Evolutionary conservation across 1,140 invertebrate genomes (phyloP).

Genomic region (Pachypsylla venusta): DNA sequence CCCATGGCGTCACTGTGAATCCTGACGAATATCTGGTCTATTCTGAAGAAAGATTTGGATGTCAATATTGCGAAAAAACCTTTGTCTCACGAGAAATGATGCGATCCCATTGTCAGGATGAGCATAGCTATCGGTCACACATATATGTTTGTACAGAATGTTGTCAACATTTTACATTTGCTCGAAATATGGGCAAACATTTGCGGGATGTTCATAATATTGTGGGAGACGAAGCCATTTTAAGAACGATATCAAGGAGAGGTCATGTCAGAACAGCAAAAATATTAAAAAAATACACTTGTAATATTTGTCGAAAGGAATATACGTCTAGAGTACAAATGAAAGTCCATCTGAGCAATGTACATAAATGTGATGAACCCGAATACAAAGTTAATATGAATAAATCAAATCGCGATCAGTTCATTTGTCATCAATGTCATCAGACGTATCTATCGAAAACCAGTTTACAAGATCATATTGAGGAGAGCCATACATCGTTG

Average conservation of each 20-base stretch:
- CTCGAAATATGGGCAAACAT: background rate
- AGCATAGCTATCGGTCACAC: background rate
- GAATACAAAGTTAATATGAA: background rate
- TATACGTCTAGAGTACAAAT: background rate
- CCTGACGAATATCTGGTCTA: too few species aligned
- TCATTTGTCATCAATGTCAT: background rate
- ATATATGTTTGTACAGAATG: constrained; percentile 1
- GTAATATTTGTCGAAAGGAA: background rate
- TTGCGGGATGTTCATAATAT: background rate
- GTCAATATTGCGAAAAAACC: background rate
- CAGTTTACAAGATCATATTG: background rate
- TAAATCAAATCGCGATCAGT: background rate
- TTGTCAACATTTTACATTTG: background rate
- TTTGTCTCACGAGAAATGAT: background rate
- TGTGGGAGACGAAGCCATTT: background rate
- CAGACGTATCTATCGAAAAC: background rate
- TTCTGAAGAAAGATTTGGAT: background rate
- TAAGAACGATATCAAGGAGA: background rate
- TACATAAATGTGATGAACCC: background rate
- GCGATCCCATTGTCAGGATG: background rate
- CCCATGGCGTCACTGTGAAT: too few species aligned
- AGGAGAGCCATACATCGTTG: background rate
- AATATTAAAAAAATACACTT: background rate
- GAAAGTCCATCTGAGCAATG: background rate
- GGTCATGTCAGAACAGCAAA: background rate